Base-by-base conservation (phyloP, 2,888 invertebrate species). In the Steromphala cineraria region DNA sequence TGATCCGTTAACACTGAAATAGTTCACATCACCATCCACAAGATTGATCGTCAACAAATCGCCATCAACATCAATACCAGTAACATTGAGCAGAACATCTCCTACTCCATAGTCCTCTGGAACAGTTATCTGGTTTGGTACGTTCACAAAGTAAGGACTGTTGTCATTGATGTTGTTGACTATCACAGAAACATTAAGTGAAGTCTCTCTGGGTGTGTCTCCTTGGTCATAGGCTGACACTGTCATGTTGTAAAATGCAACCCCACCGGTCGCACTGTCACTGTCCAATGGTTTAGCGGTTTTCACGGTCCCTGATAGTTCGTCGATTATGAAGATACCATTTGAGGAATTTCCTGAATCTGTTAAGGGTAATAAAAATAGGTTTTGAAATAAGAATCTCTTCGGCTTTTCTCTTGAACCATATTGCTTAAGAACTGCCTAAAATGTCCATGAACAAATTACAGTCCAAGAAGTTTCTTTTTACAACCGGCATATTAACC, bases 131-230 rank as follows among this genome's bases (percentile, higher is more conserved):
- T 75, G n/a, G 52, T 52, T 5, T 8, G 17, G 24, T 7, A 52
- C 19, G n/a, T 75, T n/a, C 2, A 21, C 24, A 75, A 75, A 75
- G 3, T 7, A 0, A 13, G 75, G 52, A 0, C 21, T 19, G 21
- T 75, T 75, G 52, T 75, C 75, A 17, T 75, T 75, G 15, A 75
- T 52, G 75, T 75, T 75, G 52, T 52, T 46, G 15, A 75, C n/a
- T 4, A n/a, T 52, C 15, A 75, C 19, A 15, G 10, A 19, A 7
- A 75, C 3, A 17, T 40, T 75, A 21, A 24, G 24, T 0, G 52
- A 52, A 2, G 52, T 52, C n/a, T 52, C 52, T 46, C 52, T 52
- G 7, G 40, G 24, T 10, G 17, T 19, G 1, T 17, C 52, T n/a
- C 75, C 75, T 15, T 75, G 46, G n/a, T 75, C 75, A n/a, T 19